These are phyloP conservation scores for Emydoidea blandingii DNA, from an alignment of 2,797 vertebrate species.

Conservation along the genomic window DNA sequence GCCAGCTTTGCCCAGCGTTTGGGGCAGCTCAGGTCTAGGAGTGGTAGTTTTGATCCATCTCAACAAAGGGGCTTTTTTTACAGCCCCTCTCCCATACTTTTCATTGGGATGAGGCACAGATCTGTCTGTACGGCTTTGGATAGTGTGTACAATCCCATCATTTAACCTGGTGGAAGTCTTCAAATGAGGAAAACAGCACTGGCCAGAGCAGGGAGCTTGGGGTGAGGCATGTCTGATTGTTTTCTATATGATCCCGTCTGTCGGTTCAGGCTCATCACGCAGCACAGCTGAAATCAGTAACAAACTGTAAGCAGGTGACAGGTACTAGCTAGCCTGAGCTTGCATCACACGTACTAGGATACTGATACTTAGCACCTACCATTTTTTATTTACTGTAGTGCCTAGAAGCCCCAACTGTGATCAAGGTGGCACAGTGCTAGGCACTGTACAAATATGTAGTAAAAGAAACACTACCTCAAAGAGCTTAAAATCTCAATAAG, in stretches of 20 bases:
- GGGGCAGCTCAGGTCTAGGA: background rate
- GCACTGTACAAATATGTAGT: background rate
- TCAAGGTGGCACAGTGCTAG: background rate
- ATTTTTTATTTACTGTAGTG: background rate
- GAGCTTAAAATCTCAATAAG: background rate
- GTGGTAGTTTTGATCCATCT: background rate
- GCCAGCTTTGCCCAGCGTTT: background rate
- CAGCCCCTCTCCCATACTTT: fast-evolving
- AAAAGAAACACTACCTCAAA: background rate
- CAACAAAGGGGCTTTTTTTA: background rate
- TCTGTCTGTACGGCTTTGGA: background rate
- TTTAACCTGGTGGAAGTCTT: background rate
- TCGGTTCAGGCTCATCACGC: background rate
- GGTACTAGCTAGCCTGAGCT: background rate
- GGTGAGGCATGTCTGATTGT: background rate
- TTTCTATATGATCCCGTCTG: background rate
- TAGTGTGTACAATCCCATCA: background rate
- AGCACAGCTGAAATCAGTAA: background rate
- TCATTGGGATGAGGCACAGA: fast-evolving
- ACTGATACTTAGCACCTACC: background rate
- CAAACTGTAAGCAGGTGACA: background rate
- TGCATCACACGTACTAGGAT: background rate
- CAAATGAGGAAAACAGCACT: background rate
- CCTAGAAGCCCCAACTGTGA: background rate
- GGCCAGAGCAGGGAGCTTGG: background rate